A percentile compares a stretch with the other conserved stretches of the same genome.
Conservation (phyloP, 2,888 invertebrate genomes). For the Thysanoteuthis rhombus region DNA sequence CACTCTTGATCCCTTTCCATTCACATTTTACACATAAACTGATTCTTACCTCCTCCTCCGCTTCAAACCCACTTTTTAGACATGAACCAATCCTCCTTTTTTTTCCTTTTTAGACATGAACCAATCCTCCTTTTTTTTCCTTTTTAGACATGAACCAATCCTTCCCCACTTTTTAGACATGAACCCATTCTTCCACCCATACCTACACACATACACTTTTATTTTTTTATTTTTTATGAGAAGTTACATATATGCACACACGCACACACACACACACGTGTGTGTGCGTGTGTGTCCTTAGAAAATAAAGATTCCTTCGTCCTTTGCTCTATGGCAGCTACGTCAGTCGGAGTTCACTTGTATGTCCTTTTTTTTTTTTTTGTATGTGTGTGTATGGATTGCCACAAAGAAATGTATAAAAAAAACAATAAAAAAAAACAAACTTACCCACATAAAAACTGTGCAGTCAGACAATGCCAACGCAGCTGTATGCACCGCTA, state of each 20-base stretch:
- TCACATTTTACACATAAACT: too few species aligned
- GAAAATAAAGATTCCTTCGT: background rate
- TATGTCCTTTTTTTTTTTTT: background rate
- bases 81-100: too few species aligned
- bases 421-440: background rate
- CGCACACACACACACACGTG: background rate
- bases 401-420: background rate
- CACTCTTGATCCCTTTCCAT: too few species aligned
- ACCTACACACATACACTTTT: background rate
- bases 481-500: constrained; percentile 17
- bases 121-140: too few species aligned
- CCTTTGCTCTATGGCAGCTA: constrained; percentile 24
- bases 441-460: constrained; percentile 1
- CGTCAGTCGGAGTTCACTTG: constrained; percentile 13
- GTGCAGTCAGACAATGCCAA: constrained; percentile 44
- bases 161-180: too few species aligned
- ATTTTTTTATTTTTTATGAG: background rate
- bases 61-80: too few species aligned
- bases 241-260: background rate
- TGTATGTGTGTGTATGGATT: constrained; percentile 15
- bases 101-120: too few species aligned
- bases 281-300: too few species aligned
- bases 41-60: too few species aligned
- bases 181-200: background rate
- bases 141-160: too few species aligned